Percentiles rank a stretch among this genome's conserved stretches.
phyloP scores from a whole-genome alignment of 1,140 invertebrate genomes.

The Andricus grossulariae region DNA sequence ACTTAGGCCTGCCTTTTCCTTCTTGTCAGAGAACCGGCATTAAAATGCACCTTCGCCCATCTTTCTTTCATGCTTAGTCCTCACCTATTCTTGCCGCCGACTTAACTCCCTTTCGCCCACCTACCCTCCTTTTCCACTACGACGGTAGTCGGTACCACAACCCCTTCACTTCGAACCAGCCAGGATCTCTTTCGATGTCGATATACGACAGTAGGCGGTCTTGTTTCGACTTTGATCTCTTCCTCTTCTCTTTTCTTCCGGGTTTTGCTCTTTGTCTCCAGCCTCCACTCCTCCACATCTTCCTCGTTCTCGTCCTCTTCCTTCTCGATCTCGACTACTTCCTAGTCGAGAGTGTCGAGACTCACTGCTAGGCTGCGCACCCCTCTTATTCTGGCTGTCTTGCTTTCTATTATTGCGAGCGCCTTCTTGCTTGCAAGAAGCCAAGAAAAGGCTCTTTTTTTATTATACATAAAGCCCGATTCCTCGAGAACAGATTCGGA shows the following conservation, averaged over 20 bases:
- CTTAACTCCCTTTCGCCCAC: slow-evolving; percentile 22
- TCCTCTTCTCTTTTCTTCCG: slow-evolving; percentile 31
- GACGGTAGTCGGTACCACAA: slow-evolving; percentile 9
- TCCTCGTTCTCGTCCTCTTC: not conserved
- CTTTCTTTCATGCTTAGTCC: not conserved
- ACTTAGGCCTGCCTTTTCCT: not conserved
- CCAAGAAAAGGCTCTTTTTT: not conserved
- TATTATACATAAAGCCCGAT: not conserved
- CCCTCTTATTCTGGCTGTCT: not conserved
- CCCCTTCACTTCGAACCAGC: slow-evolving; percentile 7
- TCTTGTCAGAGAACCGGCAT: not conserved
- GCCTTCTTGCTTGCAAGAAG: not conserved
- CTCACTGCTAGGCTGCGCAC: not conserved
- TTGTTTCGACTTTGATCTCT: slow-evolving; percentile 33
- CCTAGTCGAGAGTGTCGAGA: slow-evolving; percentile 3
- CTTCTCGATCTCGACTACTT: not conserved
- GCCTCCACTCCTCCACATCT: not conserved
- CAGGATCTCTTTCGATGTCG: slow-evolving; percentile 8
- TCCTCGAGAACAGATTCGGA: no score
- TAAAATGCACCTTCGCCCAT: slow-evolving; percentile 22
- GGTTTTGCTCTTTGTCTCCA: not conserved
- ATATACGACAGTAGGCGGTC: slow-evolving; percentile 4
- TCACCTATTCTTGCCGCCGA: not conserved
- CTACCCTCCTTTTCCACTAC: slow-evolving; percentile 5
- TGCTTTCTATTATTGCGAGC: not conserved